These are phyloP conservation scores for Drosophila anomalata DNA, from an alignment of 2,888 invertebrate genomes.

Conservation along the genomic window DNA sequence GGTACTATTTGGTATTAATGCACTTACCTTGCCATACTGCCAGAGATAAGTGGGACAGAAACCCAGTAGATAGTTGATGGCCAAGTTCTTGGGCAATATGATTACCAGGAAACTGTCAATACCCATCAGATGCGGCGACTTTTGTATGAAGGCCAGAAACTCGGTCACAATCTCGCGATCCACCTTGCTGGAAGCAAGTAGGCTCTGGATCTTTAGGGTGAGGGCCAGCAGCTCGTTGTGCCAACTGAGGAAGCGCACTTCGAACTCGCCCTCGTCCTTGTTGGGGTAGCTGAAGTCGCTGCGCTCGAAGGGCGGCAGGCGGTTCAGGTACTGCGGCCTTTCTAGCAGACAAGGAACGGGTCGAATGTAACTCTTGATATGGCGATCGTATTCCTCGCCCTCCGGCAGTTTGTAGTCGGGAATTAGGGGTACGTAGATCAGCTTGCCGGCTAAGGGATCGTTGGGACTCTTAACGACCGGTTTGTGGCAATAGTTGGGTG, in stretches of 20 bases:
- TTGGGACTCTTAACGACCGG: slow-evolving; percentile 47
- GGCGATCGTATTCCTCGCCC: slow-evolving; percentile 68
- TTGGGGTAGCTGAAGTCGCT: slow-evolving; percentile 80
- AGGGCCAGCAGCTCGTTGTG: slow-evolving; percentile 79
- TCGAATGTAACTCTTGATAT: slow-evolving; percentile 73
- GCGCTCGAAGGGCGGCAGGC: slow-evolving; percentile 81
- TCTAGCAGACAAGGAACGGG: slow-evolving; percentile 82
- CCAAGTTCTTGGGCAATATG: slow-evolving; percentile 85
- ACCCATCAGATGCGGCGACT: slow-evolving; percentile 85
- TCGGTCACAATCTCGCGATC: slow-evolving; percentile 85
- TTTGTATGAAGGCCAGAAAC: slow-evolving; percentile 86
- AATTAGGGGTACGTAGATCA: slow-evolving; percentile 78
- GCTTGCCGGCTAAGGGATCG: slow-evolving; percentile 49
- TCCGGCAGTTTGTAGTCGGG: slow-evolving; percentile 80
- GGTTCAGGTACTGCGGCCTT: slow-evolving; percentile 81
- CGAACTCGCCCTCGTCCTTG: slow-evolving; percentile 80
- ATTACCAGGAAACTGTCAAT: slow-evolving; percentile 85
- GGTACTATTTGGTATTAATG: too few relatives aligned
- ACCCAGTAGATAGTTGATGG: slow-evolving; percentile 85
- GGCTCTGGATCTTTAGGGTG: slow-evolving; percentile 80
- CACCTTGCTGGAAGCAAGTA: slow-evolving; percentile 86
- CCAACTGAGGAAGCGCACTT: slow-evolving; percentile 81
- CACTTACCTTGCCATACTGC: slow-evolving; percentile 87
- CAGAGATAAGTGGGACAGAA: slow-evolving; percentile 87
- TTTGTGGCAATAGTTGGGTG: slow-evolving; percentile 67